These are phyloP conservation scores for Aleiodes testaceus DNA, from an alignment of 2,888 invertebrate species.

Conservation along the genomic window DNA sequence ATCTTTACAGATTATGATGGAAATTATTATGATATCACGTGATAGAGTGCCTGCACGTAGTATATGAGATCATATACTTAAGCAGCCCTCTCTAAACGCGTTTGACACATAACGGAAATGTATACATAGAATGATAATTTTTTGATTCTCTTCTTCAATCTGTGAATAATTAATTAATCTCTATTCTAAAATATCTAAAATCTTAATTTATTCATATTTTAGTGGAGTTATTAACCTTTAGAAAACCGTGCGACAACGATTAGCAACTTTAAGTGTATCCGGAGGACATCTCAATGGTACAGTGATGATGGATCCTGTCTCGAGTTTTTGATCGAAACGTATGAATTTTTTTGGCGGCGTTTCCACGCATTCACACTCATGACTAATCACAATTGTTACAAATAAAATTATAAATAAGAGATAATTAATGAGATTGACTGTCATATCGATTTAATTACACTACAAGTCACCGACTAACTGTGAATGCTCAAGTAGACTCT, in stretches of 20 bases:
- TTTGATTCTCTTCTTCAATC: no score
- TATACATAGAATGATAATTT: no score
- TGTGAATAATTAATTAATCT: no score
- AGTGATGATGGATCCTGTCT: conserved; percentile 61
- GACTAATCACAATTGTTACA: background rate
- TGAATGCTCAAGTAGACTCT: conserved; percentile 7
- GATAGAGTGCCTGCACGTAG: no score
- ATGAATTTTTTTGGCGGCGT: conserved; percentile 53
- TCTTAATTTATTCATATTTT: no score
- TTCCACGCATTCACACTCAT: background rate
- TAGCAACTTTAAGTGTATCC: conserved; percentile 59
- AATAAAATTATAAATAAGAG: background rate
- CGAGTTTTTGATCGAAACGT: conserved; percentile 53
- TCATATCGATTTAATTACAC: conserved; percentile 19
- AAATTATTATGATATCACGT: no score
- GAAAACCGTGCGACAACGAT: conserved; percentile 62
- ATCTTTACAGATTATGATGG: no score
- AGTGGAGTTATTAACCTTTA: conserved; percentile 46
- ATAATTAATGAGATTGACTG: background rate
- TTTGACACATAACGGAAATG: no score
- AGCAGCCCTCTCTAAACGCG: no score
- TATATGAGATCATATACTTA: no score
- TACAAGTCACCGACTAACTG: conserved; percentile 10
- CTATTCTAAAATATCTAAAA: no score
- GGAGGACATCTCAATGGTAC: conserved; percentile 63